Base-by-base conservation (phyloP, 2,113 vertebrate species). In the Neomonachus schauinslandi region DNA sequence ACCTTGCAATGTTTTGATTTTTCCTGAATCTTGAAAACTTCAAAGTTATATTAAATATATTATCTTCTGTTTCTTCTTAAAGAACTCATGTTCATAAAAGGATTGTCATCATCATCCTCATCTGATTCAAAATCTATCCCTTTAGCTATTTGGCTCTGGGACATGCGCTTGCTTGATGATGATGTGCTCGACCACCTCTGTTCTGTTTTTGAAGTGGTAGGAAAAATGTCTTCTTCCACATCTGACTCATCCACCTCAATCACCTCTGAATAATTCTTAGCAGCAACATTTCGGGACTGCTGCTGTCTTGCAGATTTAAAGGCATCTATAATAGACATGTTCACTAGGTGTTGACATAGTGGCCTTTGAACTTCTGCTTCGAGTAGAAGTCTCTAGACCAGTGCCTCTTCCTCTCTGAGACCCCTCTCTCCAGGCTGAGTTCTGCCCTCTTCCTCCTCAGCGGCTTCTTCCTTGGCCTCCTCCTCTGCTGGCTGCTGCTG, bases 121-220 rank as follows among this genome's bases (percentile, higher is more conserved):
- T 99, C 99, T 59, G 99, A 99, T 42, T 99, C 99, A 98, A 99
- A 99, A 76, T 98, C 97, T 24, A 99, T 97, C 59, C 99, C 99
- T 99, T 89, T 99, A 5, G 98, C 79, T 0, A 97, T 96, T 0
- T 99, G 99, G 98, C 99, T 99, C 98, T 99, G 99, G 76, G 99
- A 99, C 94, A 97, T 42, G 63, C 59, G 97, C 94, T 98, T 99
- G 88, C 97, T 98, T 80, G 98, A 89, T 1, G 98, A 84, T 0
- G 98, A 94, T 0, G 51, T 9, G 74, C 97, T 84, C 1, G 93
- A 72, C 19, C 81, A 96, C 95, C 99, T 99, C 42, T 46, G 42
- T 46, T 46, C 42, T 46, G 42, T 46, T 46, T 46, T 46, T 46
- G 7, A 46, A 46, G 42, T 46, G 42, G 42, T 46, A 46, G 42